A percentile compares a stretch with the other conserved stretches of the same genome.
phyloP scores from a whole-genome alignment of 1,140 invertebrate species.

The Eueides isabella region DNA sequence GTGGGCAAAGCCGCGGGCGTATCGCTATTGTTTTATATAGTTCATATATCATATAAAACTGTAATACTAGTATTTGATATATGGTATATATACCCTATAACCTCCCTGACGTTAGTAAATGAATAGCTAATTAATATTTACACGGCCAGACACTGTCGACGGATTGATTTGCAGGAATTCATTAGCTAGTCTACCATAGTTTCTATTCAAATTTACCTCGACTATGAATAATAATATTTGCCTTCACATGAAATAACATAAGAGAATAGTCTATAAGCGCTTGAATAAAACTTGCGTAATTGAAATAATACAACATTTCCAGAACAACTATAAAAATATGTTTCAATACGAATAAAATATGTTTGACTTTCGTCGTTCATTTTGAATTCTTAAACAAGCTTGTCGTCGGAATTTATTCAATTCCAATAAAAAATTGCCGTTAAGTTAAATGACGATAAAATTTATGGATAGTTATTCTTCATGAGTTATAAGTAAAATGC shows the following conservation, averaged over 20 bases:
- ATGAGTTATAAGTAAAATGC: constrained; percentile 50
- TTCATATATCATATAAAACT: too few species aligned
- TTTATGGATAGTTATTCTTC: constrained; percentile 44
- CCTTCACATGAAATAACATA: constrained; percentile 12
- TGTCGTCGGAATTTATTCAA: constrained; percentile 70
- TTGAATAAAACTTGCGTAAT: neutral
- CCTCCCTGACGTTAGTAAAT: neutral
- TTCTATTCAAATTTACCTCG: constrained; percentile 31
- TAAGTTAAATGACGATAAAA: constrained; percentile 51
- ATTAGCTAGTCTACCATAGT: constrained; percentile 30
- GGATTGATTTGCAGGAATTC: constrained; percentile 34
- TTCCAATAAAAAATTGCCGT: constrained; percentile 64
- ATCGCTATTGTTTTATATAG: too few species aligned
- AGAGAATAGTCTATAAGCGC: neutral
- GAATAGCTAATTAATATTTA: constrained; percentile 33
- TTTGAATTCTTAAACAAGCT: constrained; percentile 43
- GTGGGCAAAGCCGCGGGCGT: too few species aligned
- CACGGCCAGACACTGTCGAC: constrained; percentile 23
- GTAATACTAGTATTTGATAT: neutral
- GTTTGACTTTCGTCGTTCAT: constrained; percentile 25
- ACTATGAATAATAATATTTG: constrained; percentile 33
- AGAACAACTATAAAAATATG: constrained; percentile 5
- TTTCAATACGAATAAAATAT: constrained; percentile 18
- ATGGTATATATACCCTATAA: neutral
- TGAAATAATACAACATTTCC: neutral